Conservation (phyloP, 2,797 vertebrate species). For the Lepilemur septentrionalis region DNA sequence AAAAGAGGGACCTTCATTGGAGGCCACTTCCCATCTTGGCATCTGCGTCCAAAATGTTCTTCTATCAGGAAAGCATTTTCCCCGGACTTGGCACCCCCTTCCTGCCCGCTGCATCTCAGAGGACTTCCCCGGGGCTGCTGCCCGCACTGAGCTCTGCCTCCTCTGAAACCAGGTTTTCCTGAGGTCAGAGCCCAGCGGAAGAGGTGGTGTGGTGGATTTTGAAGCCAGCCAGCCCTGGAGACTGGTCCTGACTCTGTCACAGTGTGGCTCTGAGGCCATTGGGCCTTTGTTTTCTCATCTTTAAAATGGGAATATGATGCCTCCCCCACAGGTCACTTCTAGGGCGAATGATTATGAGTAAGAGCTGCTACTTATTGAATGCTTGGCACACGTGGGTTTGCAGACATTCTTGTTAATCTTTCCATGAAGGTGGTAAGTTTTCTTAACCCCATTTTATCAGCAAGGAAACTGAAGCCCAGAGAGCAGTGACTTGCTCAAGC, state of each 20-base stretch:
- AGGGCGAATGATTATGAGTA: no score
- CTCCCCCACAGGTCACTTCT: not conserved
- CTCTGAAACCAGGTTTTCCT: not conserved
- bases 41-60: not conserved
- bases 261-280: not conserved
- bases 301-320: not conserved
- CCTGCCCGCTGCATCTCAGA: fast-evolving
- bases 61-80: not conserved
- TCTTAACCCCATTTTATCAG: not conserved
- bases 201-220: not conserved
- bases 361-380: not conserved
- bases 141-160: not conserved
- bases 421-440: fast-evolving
- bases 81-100: not conserved
- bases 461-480: not conserved
- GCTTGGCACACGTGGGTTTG: not conserved
- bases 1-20: not conserved
- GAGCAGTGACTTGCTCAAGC: not conserved
- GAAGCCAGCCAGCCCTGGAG: not conserved
- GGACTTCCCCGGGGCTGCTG: not conserved
- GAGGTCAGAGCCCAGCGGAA: not conserved
- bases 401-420: not conserved
- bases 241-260: not conserved
- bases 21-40: not conserved
- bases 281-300: not conserved